phyloP scores from a whole-genome alignment of 2,888 invertebrate genomes.

The Gastracanthus pulcherrimus region DNA sequence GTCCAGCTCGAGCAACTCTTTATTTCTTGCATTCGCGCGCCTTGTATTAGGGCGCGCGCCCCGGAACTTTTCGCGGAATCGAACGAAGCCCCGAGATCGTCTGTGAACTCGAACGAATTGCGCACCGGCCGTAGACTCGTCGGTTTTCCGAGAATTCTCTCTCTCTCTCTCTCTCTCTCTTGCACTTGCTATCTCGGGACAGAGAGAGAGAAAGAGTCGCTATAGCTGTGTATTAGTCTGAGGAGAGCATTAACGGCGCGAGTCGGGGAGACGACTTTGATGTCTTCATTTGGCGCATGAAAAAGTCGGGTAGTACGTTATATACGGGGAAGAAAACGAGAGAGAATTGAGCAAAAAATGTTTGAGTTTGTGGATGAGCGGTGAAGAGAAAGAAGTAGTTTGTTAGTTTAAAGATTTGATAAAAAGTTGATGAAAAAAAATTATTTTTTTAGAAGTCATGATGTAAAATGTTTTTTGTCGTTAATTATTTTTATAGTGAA shows the following conservation, averaged over 20 bases:
- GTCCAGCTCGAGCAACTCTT: background rate
- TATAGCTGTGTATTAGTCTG: no score
- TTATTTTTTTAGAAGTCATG: no score
- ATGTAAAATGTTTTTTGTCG: no score
- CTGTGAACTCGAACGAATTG: constrained; percentile 23
- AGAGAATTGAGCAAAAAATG: constrained; percentile 6
- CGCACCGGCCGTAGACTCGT: background rate
- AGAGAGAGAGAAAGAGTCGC: no score
- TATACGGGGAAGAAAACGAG: background rate
- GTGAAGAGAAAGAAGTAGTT: background rate
- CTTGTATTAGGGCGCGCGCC: background rate
- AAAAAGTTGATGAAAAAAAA: background rate
- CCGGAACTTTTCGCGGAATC: background rate
- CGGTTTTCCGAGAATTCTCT: constrained; percentile 15
- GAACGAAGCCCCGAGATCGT: background rate
- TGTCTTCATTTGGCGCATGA: constrained; percentile 33
- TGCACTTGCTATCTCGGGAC: no score
- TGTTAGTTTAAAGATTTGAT: background rate
- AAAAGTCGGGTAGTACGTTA: constrained; percentile 4
- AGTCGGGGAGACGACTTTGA: constrained; percentile 16
- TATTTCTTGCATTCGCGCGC: background rate
- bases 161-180: background rate
- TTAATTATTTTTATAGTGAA: no score
- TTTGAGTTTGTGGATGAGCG: background rate
- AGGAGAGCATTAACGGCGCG: background rate